Conservation (phyloP, 2,888 invertebrate genomes). For the Drosophila flavopinicola region DNA sequence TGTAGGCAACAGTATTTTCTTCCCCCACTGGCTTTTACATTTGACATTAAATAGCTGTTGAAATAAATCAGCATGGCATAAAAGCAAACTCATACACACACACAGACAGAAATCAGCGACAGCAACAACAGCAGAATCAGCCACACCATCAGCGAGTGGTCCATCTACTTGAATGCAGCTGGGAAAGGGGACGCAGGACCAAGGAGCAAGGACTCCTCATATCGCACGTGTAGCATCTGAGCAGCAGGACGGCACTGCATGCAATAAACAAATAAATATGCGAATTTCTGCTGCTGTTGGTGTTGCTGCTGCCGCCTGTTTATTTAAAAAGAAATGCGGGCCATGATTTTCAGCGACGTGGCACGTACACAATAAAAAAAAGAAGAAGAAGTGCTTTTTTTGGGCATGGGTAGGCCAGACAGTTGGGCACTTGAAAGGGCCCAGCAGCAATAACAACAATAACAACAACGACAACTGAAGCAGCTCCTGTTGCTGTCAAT, state of each 20-base stretch:
- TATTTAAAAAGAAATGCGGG: slow-evolving; percentile 74
- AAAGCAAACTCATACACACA: slow-evolving; percentile 44
- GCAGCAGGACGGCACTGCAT: slow-evolving; percentile 39
- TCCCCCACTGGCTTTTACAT: slow-evolving; percentile 20
- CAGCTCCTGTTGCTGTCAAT: slow-evolving; percentile 75
- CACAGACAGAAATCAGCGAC: slow-evolving; percentile 22
- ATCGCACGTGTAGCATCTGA: slow-evolving; percentile 54
- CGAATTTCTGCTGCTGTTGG: slow-evolving; percentile 44
- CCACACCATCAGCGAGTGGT: slow-evolving; percentile 51
- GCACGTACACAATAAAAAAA: slow-evolving; percentile 67
- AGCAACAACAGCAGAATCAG: slow-evolving; percentile 37
- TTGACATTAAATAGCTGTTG: slow-evolving; percentile 73
- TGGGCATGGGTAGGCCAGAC: slow-evolving; percentile 58
- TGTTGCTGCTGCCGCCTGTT: slow-evolving; percentile 50
- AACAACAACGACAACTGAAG: slow-evolving; percentile 16
- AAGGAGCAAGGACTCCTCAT: slow-evolving; percentile 10
- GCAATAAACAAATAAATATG: slow-evolving; percentile 78
- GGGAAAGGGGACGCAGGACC: background rate
- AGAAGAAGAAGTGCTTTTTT: slow-evolving; percentile 6
- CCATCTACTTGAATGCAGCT: background rate
- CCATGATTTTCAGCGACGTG: slow-evolving; percentile 76
- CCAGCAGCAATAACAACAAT: slow-evolving; percentile 32
- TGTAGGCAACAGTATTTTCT: slow-evolving; percentile 64
- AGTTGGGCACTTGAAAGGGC: slow-evolving; percentile 69
- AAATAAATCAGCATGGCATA: slow-evolving; percentile 67